Evolutionary conservation across 2,113 vertebrate genomes (phyloP).

Genomic region (Pterophyllum scalare): DNA sequence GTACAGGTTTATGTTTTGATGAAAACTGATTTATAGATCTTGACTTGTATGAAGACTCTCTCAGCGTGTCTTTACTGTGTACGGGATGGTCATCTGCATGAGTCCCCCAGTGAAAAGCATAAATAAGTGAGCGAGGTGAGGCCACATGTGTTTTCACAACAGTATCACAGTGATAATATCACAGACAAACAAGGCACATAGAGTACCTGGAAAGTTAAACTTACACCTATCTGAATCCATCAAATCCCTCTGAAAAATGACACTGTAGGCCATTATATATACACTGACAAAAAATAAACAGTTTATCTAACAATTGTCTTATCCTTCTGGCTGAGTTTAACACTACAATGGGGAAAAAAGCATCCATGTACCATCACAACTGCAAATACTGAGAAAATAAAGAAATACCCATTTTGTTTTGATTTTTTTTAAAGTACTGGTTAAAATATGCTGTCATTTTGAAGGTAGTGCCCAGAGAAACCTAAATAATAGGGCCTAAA

Average conservation of each 20-base stretch:
- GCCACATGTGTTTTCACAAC: slow-evolving; percentile 51
- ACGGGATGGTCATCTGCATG: not conserved
- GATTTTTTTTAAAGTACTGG: too few species aligned
- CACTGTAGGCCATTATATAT: not conserved
- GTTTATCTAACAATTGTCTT: not conserved
- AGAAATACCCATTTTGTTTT: not conserved
- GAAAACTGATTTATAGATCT: not conserved
- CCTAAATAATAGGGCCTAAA: not conserved
- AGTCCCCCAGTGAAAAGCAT: not conserved
- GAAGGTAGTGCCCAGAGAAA: not conserved
- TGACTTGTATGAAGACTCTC: not conserved
- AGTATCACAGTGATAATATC: slow-evolving; percentile 8
- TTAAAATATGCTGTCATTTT: not conserved
- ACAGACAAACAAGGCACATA: not conserved
- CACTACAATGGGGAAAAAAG: not conserved
- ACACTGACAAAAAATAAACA: not conserved
- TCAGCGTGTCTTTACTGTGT: not conserved
- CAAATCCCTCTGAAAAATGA: not conserved
- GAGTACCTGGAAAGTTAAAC: not conserved
- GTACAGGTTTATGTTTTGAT: not conserved
- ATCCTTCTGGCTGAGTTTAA: not conserved
- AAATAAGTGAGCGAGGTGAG: not conserved
- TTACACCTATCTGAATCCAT: not conserved
- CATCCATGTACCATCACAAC: not conserved
- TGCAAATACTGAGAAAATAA: not conserved